Base-by-base conservation (phyloP, 2,888 invertebrate species). In the Dioctria rufipes region DNA sequence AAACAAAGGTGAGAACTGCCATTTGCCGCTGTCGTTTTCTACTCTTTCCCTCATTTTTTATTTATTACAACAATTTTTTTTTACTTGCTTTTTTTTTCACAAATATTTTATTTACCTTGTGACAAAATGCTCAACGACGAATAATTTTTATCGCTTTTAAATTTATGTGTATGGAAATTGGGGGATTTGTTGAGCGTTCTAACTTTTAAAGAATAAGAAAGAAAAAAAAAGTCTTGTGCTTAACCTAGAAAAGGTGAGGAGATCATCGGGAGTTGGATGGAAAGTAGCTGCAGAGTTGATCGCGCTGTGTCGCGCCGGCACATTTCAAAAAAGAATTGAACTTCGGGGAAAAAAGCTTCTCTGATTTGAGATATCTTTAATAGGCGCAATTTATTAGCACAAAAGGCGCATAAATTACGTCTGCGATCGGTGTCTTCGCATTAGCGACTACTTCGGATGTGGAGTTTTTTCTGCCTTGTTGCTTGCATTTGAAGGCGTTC, bases 101-200 rank as follows among this genome's bases (percentile, higher is more conserved):
- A 25, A 25, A 25, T 25, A 25, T 25, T 25, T 25, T 43, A 13
- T 43, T 13, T 67, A 51, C 51, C 51, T 69, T 51, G 51, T 39
- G 69, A 69, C 69, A 69, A 69, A 69, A 69, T 69, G 69, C 69
- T 69, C 51, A 69, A 37, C 69, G 25, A 25, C 25, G 69, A 69
- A 69, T 69, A 69, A 69, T 69, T 69, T 69, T 69, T 69, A 69
- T 69, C 69, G 69, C 69, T 69, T 69, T 69, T 69, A 51, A 69
- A 69, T 69, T 69, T 69, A 69, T 69, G 25, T 25, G 25, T 69
- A 51, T 69, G 51, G 69, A 69, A 69, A 69, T 69, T 25, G 25
- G 25, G 25, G 25, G 25, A 25, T 25, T 25, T 25, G 37, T 69
- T 49, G 25, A 51, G 69, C 69, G 51, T 69, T 69, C 69, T 69